Base-by-base conservation (phyloP, 2,113 vertebrate species). In the Dicentrarchus labrax region DNA sequence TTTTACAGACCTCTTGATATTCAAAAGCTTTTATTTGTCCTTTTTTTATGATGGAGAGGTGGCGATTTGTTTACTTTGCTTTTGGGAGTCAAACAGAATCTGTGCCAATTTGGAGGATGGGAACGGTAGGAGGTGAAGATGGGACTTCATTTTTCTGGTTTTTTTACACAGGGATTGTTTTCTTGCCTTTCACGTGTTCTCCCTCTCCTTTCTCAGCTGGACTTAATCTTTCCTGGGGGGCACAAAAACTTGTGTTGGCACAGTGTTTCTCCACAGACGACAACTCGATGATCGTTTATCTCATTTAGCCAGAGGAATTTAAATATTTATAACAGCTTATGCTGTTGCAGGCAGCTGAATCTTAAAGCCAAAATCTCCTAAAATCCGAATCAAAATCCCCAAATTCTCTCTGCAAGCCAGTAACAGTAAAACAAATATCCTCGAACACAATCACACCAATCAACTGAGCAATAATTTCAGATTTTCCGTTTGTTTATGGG, bases 401-500 rank as follows among this genome's bases (percentile, higher is more conserved):
- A 39, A 71, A 75, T 22, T 9, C 22, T 72, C 59, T 50, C 39
- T 53, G 39, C 38, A 68, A 68, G 61, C 30, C 50, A 24, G 70
- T 64, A 41, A 70, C 59, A 22, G 45, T 53, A 72, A 16, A 50
- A 69, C 10, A 68, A 43, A 22, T 1, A 47, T 79, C 73, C 30
- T 7, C 24, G 2, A 79, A 82, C 48, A 54, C 48, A 53, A 36
- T 56, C 61, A 66, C 77, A 64, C 60, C 22, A 60, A 66, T 53
- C 83, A 83, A 74, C 85, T 65, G 72, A 91, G 90, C 90, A 94
- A 93, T 94, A 93, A 92, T 60, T 59, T 78, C 57, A 62, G 36
- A 70, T 59, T 57, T 30, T 62, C 21, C n/a, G 9, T 75, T 45
- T 65, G 47, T 71, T 72, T 56, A 12, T 50, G 39, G 62, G 61